A percentile compares a stretch with the other conserved stretches of the same genome.
phyloP scores from a whole-genome alignment of 1,140 invertebrate species.

The Octopus sinensis region DNA sequence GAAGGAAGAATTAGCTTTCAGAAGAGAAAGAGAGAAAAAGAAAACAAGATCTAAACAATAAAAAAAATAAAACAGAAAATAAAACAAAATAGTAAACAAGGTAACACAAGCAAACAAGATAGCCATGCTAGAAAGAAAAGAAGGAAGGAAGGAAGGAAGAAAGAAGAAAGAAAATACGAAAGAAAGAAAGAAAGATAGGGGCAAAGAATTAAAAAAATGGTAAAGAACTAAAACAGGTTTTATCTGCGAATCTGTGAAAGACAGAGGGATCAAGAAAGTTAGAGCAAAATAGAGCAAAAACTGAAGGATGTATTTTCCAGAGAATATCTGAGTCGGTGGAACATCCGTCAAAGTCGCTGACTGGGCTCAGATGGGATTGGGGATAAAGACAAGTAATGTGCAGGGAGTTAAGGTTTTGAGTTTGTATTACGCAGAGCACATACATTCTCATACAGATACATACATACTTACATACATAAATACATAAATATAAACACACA shows the following conservation, averaged over 20 bases:
- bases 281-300: too few species aligned
- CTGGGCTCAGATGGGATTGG: too few species aligned
- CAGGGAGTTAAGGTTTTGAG: background rate
- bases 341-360: too few species aligned
- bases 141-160: background rate
- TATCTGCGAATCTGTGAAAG: background rate
- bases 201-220: background rate
- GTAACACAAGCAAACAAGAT: too few species aligned
- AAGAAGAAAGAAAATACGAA: background rate
- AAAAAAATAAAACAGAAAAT: too few species aligned
- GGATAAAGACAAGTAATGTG: background rate
- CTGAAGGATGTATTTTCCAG: too few species aligned
- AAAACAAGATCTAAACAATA: too few species aligned
- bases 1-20: too few species aligned
- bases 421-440: background rate
- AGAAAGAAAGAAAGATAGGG: background rate
- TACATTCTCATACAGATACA: background rate
- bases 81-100: too few species aligned
- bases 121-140: background rate
- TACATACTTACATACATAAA: background rate
- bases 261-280: too few species aligned
- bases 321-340: too few species aligned
- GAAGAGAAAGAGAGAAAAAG: too few species aligned
- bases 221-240: background rate
- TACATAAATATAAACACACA: background rate